Evolutionary conservation across 2,797 vertebrate species (phyloP).

Genomic region (Pseudotriccus pelzelni): DNA sequence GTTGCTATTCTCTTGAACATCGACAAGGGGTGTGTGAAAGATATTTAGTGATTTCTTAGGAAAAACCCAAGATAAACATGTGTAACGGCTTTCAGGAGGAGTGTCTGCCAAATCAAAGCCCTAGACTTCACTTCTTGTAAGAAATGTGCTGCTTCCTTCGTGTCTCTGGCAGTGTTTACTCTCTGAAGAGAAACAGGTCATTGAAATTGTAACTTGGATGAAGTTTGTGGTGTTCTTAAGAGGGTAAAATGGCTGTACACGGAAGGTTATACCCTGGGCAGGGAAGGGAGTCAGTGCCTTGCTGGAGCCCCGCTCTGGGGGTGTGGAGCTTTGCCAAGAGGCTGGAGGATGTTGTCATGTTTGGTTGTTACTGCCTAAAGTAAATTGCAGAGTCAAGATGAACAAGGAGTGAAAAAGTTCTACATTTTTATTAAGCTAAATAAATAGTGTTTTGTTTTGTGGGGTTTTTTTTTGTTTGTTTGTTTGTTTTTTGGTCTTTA

Average conservation of each 20-base stretch:
- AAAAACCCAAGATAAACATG: constrained; percentile 61
- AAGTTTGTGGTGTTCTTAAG: background rate
- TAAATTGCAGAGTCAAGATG: background rate
- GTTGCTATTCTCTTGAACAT: background rate
- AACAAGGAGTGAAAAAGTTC: background rate
- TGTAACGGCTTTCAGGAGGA: constrained; percentile 60
- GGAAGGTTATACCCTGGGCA: rapidly evolving
- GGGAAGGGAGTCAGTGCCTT: rapidly evolving
- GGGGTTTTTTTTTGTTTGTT: too few species aligned
- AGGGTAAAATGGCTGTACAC: background rate
- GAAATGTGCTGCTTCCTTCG: constrained; percentile 50
- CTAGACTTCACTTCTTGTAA: constrained; percentile 54
- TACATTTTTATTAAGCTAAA: background rate
- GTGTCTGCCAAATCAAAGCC: constrained; percentile 52
- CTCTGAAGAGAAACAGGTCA: background rate
- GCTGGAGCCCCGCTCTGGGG: background rate
- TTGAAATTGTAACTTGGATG: background rate
- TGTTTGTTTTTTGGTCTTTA: background rate
- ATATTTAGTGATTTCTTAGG: constrained; percentile 59
- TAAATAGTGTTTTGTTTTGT: background rate
- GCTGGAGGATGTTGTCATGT: background rate
- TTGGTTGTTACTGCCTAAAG: background rate
- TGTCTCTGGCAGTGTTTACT: background rate
- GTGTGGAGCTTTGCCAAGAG: background rate
- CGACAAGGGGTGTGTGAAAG: background rate